Evolutionary conservation across 2,888 invertebrate species (phyloP).

Genomic region (Leptinotarsa tumamoca): DNA sequence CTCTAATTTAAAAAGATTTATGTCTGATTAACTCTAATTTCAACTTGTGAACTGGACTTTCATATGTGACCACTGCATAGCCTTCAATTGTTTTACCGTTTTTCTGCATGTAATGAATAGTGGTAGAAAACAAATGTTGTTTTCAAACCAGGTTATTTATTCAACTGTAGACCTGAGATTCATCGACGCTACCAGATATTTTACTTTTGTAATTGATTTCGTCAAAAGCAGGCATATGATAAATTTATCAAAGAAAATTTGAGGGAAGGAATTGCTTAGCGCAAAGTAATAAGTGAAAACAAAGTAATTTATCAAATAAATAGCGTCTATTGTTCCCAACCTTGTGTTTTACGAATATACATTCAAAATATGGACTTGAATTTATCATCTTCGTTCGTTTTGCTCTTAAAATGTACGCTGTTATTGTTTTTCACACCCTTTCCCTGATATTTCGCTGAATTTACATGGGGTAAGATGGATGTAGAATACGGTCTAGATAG

Average conservation of each 20-base stretch:
- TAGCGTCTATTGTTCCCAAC: constrained; percentile 65
- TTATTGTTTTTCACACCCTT: constrained; percentile 61
- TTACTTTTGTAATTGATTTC: constrained; percentile 44
- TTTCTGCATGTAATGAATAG: too few species aligned
- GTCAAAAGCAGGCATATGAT: constrained; percentile 47
- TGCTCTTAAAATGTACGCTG: constrained; percentile 57
- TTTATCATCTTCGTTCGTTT: constrained; percentile 65
- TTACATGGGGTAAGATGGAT: constrained; percentile 47
- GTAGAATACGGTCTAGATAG: constrained; percentile 53
- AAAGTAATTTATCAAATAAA: constrained; percentile 67
- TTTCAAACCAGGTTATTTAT: background rate
- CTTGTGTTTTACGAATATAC: constrained; percentile 60
- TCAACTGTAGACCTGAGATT: constrained; percentile 6
- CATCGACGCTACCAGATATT: constrained; percentile 30
- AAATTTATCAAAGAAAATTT: constrained; percentile 49
- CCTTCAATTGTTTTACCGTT: too few species aligned
- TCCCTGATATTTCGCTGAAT: constrained; percentile 41
- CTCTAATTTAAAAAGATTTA: too few species aligned
- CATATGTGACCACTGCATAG: too few species aligned
- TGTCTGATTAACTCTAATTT: too few species aligned
- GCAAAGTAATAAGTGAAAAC: constrained; percentile 63
- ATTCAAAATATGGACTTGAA: constrained; percentile 64
- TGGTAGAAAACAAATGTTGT: background rate
- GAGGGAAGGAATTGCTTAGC: constrained; percentile 43
- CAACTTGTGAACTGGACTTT: too few species aligned